Conservation (phyloP, 2,888 invertebrate species). For the Steinernema carpocapsae region DNA sequence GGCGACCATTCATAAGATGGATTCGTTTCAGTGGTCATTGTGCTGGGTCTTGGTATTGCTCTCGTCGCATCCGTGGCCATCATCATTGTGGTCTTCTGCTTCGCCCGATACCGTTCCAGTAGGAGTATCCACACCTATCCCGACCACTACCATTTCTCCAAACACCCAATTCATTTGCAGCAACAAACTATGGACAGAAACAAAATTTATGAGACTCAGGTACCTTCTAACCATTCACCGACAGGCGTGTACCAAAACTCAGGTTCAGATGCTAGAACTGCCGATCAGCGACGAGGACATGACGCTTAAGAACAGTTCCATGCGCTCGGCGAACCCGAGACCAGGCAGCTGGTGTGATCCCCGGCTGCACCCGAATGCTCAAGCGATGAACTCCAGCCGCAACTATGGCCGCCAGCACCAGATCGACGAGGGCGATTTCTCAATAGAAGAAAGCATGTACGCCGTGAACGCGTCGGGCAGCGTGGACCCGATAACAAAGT, state of each 20-base stretch:
- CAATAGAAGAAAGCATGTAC: constrained; percentile 68
- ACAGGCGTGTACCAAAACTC: background rate
- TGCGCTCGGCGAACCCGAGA: constrained; percentile 49
- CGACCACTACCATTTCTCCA: constrained; percentile 2
- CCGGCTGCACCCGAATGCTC: constrained; percentile 32
- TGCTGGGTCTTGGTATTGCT: constrained; percentile 57
- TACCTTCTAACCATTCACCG: constrained; percentile 33
- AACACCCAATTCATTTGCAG: constrained; percentile 37
- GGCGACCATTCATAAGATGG: background rate
- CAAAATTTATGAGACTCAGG: constrained; percentile 63
- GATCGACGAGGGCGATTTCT: constrained; percentile 65
- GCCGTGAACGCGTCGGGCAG: constrained; percentile 63
- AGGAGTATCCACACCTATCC: constrained; percentile 23
- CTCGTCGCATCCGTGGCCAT: constrained; percentile 61
- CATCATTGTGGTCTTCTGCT: constrained; percentile 59
- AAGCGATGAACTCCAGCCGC: constrained; percentile 28
- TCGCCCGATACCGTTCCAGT: constrained; percentile 49
- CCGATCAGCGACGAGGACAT: constrained; percentile 68
- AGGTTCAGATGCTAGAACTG: constrained; percentile 64
- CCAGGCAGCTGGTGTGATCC: constrained; percentile 37
- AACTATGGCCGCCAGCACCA: constrained; percentile 43
- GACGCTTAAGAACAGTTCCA: constrained; percentile 59
- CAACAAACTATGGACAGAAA: constrained; percentile 56
- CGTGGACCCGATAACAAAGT: constrained; percentile 62
- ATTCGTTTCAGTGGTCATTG: constrained; percentile 49